Base-by-base conservation (phyloP, 1,140 invertebrate genomes). In the Euwallacea similis region DNA sequence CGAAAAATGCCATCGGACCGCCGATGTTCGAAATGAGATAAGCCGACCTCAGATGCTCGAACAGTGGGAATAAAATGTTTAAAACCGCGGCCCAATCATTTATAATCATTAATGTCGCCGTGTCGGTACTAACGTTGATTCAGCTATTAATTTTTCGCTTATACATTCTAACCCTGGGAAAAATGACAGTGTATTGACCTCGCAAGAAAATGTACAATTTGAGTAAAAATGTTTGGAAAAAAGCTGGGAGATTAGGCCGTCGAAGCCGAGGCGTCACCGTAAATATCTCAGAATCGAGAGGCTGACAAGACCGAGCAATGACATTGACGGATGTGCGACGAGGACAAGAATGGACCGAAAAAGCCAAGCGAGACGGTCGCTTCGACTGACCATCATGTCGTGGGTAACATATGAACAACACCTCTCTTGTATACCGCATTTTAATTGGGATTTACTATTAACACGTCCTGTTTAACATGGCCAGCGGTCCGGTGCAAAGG, bases 381-480 rank as follows among this genome's bases (percentile, higher is more conserved):
- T 56, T 65, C 60, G 44, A 53, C 65, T 71, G 44, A 64, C 72
- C 73, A 75, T 72, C 76, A 76, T 79, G 77, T 77, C 68, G 54
- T 50, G 56, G 69, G 70, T 77, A 79, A 77, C 76, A 75, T 79
- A 79, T 79, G 76, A 78, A 78, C 76, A 79, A 79, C 78, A 79
- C 78, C 78, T 79, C 65, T 64, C 66, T 74, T 79, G 78, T 78
- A 77, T 76, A 76, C 76, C 63, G 73, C 76, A 74, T 72, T 71
- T 79, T 79, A 79, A 79, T 79, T 79, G 77, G 76, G 76, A 79
- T 79, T 78, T 79, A 79, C 75, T 78, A 79, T 79, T 77, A 79
- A 79, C 78, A 75, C 74, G 71, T 78, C 76, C 71, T 74, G 76
- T 76, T 71, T 43, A 71, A 79, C 78, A 78, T 75, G 42, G 13